These are phyloP conservation scores for Artibeus lituratus DNA, from an alignment of 2,797 vertebrate species.

Conservation along the genomic window DNA sequence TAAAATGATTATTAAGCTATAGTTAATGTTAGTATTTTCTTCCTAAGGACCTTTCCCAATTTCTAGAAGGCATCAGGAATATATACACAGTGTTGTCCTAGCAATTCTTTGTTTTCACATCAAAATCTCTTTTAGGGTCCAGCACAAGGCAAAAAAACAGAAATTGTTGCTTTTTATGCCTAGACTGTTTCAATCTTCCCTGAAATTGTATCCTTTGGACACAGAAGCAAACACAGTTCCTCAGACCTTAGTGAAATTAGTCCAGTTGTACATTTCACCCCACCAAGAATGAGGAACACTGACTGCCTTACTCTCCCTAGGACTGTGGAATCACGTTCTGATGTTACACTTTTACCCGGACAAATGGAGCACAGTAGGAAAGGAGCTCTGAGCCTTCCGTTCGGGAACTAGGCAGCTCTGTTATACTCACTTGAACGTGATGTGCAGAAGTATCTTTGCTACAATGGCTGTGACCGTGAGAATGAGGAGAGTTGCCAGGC, in stretches of 20 bases:
- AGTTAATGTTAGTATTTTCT: slow-evolving; percentile 3
- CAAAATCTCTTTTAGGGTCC: not conserved
- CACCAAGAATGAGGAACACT: not conserved
- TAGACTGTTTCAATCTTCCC: not conserved
- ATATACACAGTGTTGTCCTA: not conserved
- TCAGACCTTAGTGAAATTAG: not conserved
- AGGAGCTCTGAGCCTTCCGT: not conserved
- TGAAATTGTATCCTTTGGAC: not conserved
- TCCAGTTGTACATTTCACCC: slow-evolving; percentile 25
- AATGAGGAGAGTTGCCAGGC: slow-evolving; percentile 92
- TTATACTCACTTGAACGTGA: slow-evolving; percentile 93
- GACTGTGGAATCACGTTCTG: not conserved
- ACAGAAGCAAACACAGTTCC: not conserved
- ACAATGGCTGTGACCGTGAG: slow-evolving; percentile 93
- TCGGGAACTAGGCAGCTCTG: not conserved
- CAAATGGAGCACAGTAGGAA: not conserved
- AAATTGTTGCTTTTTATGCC: not conserved
- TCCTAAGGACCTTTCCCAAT: not conserved
- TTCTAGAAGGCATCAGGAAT: slow-evolving; percentile 18
- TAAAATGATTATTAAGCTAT: not conserved
- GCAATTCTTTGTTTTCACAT: not conserved
- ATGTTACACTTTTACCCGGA: not conserved
- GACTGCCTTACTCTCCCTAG: not conserved
- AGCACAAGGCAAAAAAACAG: not conserved
- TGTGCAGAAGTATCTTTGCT: slow-evolving; percentile 93